Evolutionary conservation across 1,140 invertebrate genomes (phyloP).

Genomic region (Vanessa atalanta): DNA sequence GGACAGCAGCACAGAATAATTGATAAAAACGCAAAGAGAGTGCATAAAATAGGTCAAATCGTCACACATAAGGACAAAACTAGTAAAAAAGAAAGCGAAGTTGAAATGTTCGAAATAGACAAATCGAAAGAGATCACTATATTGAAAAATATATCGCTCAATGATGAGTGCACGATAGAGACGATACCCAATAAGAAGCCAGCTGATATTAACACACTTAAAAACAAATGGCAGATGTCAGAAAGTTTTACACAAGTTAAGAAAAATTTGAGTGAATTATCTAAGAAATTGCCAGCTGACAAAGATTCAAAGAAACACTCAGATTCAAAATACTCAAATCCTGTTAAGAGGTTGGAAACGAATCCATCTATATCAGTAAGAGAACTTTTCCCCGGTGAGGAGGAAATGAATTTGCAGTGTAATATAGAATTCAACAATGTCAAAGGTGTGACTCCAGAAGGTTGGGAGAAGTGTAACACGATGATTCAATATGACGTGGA

Average conservation of each 20-base stretch:
- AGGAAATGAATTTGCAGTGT: constrained; percentile 89
- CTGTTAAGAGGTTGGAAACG: constrained; percentile 82
- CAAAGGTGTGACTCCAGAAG: constrained; percentile 86
- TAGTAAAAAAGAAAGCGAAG: constrained; percentile 51
- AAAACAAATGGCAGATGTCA: constrained; percentile 78
- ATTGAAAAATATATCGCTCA: constrained; percentile 70
- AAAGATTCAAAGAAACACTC: constrained; percentile 65
- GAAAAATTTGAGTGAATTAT: constrained; percentile 76
- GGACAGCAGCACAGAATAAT: constrained; percentile 66
- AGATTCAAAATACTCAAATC: constrained; percentile 73
- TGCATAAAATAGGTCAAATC: constrained; percentile 77
- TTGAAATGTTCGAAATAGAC: constrained; percentile 56
- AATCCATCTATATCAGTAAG: constrained; percentile 90
- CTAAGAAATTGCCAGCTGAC: constrained; percentile 67
- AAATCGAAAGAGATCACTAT: constrained; percentile 56
- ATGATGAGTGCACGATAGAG: constrained; percentile 79
- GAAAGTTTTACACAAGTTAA: constrained; percentile 79
- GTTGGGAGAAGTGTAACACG: constrained; percentile 90
- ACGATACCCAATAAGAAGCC: constrained; percentile 70
- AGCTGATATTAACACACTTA: constrained; percentile 73
- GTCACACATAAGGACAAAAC: constrained; percentile 64
- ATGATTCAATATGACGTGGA: constrained; percentile 91
- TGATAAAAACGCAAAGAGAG: constrained; percentile 73
- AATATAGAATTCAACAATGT: constrained; percentile 86
- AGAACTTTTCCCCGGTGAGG: constrained; percentile 89